These are phyloP conservation scores for Anhinga anhinga DNA, from an alignment of 2,113 vertebrate genomes.

Conservation along the genomic window DNA sequence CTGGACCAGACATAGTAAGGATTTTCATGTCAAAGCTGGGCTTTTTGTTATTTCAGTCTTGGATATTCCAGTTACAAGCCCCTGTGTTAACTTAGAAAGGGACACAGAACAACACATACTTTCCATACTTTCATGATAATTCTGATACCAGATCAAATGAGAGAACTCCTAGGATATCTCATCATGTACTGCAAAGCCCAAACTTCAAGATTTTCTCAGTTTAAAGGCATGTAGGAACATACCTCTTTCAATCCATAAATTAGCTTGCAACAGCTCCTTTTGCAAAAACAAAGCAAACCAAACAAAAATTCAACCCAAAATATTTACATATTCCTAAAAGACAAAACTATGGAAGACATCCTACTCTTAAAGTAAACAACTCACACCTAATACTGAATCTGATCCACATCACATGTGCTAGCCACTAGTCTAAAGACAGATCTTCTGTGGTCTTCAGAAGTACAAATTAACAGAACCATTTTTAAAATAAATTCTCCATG, in stretches of 20 bases:
- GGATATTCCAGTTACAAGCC: background rate
- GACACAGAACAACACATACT: background rate
- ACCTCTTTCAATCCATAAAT: background rate
- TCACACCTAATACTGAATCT: background rate
- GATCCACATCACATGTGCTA: background rate
- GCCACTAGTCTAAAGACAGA: background rate
- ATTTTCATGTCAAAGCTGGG: background rate
- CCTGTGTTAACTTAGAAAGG: background rate
- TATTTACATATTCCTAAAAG: background rate
- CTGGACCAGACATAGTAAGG: background rate
- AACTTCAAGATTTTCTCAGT: background rate
- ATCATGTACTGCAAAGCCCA: background rate
- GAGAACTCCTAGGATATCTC: background rate
- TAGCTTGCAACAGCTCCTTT: background rate
- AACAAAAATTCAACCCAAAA: accelerated
- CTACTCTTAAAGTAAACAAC: background rate
- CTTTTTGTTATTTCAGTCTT: background rate
- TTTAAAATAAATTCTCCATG: background rate
- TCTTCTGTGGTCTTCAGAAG: background rate
- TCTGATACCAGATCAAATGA: background rate
- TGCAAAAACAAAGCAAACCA: background rate
- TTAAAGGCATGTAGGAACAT: background rate
- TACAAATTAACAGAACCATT: background rate
- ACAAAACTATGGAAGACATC: background rate
- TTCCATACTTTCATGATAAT: background rate